Conservation (phyloP, 2,797 vertebrate genomes). For the Takifugu ocellatus region DNA sequence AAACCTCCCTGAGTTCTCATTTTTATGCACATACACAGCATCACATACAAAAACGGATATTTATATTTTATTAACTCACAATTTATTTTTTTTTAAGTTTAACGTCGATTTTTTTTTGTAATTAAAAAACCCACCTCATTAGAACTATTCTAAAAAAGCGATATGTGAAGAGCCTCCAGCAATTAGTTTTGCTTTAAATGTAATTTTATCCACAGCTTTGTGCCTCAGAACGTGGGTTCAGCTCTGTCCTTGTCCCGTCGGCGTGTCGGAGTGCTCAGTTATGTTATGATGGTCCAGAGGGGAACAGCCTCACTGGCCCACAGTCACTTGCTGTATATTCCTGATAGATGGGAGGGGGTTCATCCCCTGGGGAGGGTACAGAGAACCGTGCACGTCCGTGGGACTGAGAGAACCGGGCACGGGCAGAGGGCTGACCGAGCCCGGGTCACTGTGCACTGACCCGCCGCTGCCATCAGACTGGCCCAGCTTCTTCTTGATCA, state of each 20-base stretch:
- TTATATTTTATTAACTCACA: slow-evolving; percentile 80
- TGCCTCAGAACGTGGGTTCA: slow-evolving; percentile 51
- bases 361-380: slow-evolving; percentile 82
- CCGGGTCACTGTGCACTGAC: slow-evolving; percentile 89
- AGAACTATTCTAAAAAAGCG: slow-evolving; percentile 79
- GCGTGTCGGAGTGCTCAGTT: slow-evolving; percentile 79
- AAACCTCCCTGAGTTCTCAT: slow-evolving; percentile 60
- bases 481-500: slow-evolving; percentile 93
- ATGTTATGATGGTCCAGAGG: slow-evolving; percentile 59
- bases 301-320: slow-evolving; percentile 75
- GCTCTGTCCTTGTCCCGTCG: slow-evolving; percentile 59
- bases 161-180: slow-evolving; percentile 79
- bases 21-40: slow-evolving; percentile 71
- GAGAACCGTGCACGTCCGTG: slow-evolving; percentile 80
- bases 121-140: slow-evolving; percentile 48
- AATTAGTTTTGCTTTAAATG: slow-evolving; percentile 58
- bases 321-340: slow-evolving; percentile 85
- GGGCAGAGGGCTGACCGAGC: slow-evolving; percentile 87
- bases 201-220: slow-evolving; percentile 55
- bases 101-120: slow-evolving; percentile 50
- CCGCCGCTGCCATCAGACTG: slow-evolving; percentile 88
- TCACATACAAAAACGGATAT: slow-evolving; percentile 71
- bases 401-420: slow-evolving; percentile 82
- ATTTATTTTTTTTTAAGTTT: slow-evolving; percentile 68
- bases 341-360: slow-evolving; percentile 85